Base-by-base conservation (phyloP, 2,797 vertebrate species). In the Crocodylus rhombifer region DNA sequence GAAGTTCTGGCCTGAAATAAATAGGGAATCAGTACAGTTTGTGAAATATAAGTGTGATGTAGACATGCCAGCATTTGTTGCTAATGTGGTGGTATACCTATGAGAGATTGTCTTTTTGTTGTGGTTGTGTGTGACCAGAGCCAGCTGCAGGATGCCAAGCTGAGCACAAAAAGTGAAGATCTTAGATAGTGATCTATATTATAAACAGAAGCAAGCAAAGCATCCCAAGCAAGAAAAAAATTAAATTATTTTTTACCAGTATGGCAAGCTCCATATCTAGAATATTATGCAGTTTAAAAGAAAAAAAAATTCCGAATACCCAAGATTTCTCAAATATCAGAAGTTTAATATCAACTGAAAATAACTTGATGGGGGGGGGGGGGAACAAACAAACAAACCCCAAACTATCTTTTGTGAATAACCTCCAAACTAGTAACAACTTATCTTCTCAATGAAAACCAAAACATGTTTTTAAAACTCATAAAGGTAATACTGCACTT, bases 31-130 rank as follows among this genome's bases (percentile, higher is more conserved):
- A 76, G 57, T 6, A 36, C 64, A 86, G 77, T 42, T 20, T 76
- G n/a, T 0, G 0, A 74, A 84, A 80, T 1, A 2, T 21, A 63
- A 12, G 7, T 71, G 17, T 0, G 1, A 26, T 13, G 36, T 3
- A n/a, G 16, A 25, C 3, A 11, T 14, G 4, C 23, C 33, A 82
- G 33, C 58, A 63, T 42, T 2, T 18, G 11, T 16, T 69, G 85
- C 20, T 63, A 30, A 36, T 5, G 33, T 10, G 21, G 14, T 0
- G 42, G 3, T 36, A 25, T 56, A 80, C 36, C 36, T 23, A 1
- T 6, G 30, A 67, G 30, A 21, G 21, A 14, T 42, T 71, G 21
- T 33, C 33, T 42, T 71, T 71, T 23, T 36, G 67, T 13, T 18
- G 30, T 33, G 65, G 30, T 33, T 67, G 42, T 51, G 42, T 51